Base-by-base conservation (phyloP, 2,113 vertebrate genomes). In the Epinephelus fuscoguttatus region DNA sequence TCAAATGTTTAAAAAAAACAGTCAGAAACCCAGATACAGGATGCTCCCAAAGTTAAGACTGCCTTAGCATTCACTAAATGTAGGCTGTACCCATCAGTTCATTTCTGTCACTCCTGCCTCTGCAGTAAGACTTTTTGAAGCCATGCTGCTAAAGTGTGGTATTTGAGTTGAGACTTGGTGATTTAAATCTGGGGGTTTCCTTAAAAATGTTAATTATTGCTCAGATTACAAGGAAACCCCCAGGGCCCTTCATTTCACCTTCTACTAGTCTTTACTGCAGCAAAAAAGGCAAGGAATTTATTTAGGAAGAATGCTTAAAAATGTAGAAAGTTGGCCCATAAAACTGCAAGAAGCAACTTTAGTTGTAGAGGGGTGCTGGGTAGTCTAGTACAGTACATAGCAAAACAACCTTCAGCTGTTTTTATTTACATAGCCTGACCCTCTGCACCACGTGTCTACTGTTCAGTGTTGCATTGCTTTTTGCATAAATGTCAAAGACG, bases 211-310 rank as follows among this genome's bases (percentile, higher is more conserved):
- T 57, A 23, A 67, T 77, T 60, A 37, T 49, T 57, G 14, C 27
- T 61, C 14, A 15, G 15, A 15, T 49, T 27, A 25, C 8, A 13
- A 37, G 25, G 19, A 63, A 70, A 56, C 14, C 80, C 49, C n/a
- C 27, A 33, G 12, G 37, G n/a, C 40, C 42, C 30, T 33, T 59
- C 1, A 13, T 75, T 71, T 42, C 25, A 45, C 50, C 18, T 57
- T 45, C 45, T 59, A 70, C 55, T 25, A 53, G 42, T 56, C 60
- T 69, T 69, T 19, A 67, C 30, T 80, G 37, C 61, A 63, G 14
- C 19, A 53, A 64, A 15, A 63, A 72, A 82, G 80, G 33, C 61
- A 17, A 37, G 55, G 23, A 42, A 67, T 77, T 60, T 73, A 30
- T 77, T 25, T 52, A 21, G 7, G 7, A 52, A 18, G 19, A 73